A percentile compares a stretch with the other conserved stretches of the same genome.
phyloP scores from a whole-genome alignment of 1,140 invertebrate species.

The Trachelipus rathkii region DNA sequence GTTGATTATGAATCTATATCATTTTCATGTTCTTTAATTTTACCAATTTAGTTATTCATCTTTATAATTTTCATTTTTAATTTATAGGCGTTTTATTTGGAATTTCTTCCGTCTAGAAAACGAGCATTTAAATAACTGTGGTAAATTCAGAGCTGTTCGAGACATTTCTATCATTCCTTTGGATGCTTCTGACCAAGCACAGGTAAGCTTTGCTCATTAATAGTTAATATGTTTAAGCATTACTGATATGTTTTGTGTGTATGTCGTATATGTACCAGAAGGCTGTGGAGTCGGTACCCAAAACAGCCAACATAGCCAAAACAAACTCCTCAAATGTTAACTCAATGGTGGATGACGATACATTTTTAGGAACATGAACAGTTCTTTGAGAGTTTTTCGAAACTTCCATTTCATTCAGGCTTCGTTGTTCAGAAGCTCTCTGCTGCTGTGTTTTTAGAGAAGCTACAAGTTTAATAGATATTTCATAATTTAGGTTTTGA shows the following conservation, averaged over 20 bases:
- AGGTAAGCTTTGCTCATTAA: conserved; percentile 25
- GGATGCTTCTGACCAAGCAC: conserved; percentile 82
- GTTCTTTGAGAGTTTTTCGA: too few relatives aligned
- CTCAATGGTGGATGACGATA: too few relatives aligned
- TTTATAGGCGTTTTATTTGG: conserved; percentile 91
- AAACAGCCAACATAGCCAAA: too few relatives aligned
- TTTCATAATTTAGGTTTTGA: too few relatives aligned
- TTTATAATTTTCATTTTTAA: conserved; percentile 33
- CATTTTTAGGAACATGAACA: too few relatives aligned
- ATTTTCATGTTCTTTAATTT: conserved; percentile 24
- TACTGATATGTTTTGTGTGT: background rate
- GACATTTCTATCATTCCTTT: conserved; percentile 97
- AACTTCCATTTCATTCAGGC: too few relatives aligned
- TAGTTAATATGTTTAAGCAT: background rate
- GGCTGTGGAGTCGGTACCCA: too few relatives aligned
- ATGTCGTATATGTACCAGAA: background rate
- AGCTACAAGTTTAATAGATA: too few relatives aligned
- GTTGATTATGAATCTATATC: too few relatives aligned
- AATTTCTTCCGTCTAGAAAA: conserved; percentile 99
- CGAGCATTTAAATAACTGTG: conserved; percentile 99
- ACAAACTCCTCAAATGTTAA: too few relatives aligned
- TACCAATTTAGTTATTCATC: conserved; percentile 25
- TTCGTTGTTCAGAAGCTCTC: too few relatives aligned
- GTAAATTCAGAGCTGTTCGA: conserved; percentile 95
- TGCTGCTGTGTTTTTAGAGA: too few relatives aligned